These are phyloP conservation scores for Hirundo rustica DNA, from an alignment of 2,797 vertebrate species.

Conservation along the genomic window DNA sequence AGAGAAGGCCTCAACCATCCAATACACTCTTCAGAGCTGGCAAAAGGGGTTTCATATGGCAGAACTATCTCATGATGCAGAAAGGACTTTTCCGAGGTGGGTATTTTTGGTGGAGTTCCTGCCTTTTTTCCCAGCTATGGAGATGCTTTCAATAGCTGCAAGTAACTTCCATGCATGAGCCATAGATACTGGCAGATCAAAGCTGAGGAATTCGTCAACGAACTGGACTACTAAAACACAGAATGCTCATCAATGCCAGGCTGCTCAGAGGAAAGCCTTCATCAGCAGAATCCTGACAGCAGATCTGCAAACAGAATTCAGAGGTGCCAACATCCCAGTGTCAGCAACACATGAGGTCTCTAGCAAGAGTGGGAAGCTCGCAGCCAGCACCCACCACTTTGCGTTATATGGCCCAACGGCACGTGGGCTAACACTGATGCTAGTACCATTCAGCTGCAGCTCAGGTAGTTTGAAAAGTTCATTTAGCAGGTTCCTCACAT, in stretches of 20 bases:
- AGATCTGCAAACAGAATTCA: background rate
- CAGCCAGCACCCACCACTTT: background rate
- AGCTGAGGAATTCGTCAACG: background rate
- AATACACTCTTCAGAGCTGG: background rate
- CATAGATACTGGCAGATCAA: background rate
- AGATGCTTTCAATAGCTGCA: background rate
- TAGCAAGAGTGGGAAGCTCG: background rate
- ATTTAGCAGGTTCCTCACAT: background rate
- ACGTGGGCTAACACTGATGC: background rate
- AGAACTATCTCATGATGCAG: background rate
- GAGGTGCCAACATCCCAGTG: background rate
- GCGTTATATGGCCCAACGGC: background rate
- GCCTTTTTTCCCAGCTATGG: background rate
- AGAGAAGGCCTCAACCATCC: background rate
- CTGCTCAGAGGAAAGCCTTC: background rate
- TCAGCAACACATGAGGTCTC: background rate
- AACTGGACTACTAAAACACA: background rate
- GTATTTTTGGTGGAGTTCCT: background rate
- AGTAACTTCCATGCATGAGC: background rate
- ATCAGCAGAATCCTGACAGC: background rate
- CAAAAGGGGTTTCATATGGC: background rate
- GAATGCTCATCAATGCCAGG: background rate
- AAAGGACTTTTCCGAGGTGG: background rate
- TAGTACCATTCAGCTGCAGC: background rate
- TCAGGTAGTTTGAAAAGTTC: background rate